These are phyloP conservation scores for Chaetodon auriga DNA, from an alignment of 2,113 vertebrate species.

Conservation along the genomic window DNA sequence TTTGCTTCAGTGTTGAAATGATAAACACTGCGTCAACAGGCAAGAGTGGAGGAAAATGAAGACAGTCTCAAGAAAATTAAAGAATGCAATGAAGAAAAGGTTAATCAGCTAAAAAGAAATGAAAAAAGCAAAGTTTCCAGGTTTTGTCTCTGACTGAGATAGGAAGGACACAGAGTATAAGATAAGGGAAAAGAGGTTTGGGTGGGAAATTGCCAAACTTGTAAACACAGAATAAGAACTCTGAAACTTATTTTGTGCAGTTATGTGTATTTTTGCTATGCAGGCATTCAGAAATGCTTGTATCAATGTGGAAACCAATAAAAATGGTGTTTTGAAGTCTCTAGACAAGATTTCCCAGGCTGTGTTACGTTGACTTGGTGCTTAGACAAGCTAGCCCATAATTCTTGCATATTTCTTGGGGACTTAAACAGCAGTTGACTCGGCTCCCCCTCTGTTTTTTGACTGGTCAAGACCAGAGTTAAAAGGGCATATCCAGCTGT, in stretches of 20 bases:
- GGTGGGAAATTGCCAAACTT: background rate
- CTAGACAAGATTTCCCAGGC: conserved; percentile 16
- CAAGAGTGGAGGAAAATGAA: background rate
- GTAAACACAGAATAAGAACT: background rate
- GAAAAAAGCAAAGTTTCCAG: too few relatives aligned
- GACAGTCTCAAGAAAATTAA: background rate
- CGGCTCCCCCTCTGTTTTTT: conserved; percentile 55
- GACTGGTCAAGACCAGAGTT: conserved; percentile 50
- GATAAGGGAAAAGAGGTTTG: background rate
- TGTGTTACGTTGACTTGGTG: conserved; percentile 24
- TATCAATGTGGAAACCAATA: conserved; percentile 6
- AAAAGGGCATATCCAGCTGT: conserved; percentile 78
- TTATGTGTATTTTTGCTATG: background rate
- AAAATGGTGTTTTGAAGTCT: background rate
- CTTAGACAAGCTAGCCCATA: conserved; percentile 55
- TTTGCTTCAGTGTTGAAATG: conserved; percentile 54
- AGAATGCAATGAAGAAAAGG: background rate
- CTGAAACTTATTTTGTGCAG: background rate
- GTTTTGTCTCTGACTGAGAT: background rate
- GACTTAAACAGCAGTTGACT: conserved; percentile 68
- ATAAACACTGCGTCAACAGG: conserved; percentile 16
- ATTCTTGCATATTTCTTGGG: conserved; percentile 68
- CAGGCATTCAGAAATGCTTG: background rate
- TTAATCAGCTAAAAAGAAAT: background rate
- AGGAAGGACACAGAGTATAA: background rate